Evolutionary conservation across 2,888 invertebrate species (phyloP).

Genomic region (Pediacus dermestoides): DNA sequence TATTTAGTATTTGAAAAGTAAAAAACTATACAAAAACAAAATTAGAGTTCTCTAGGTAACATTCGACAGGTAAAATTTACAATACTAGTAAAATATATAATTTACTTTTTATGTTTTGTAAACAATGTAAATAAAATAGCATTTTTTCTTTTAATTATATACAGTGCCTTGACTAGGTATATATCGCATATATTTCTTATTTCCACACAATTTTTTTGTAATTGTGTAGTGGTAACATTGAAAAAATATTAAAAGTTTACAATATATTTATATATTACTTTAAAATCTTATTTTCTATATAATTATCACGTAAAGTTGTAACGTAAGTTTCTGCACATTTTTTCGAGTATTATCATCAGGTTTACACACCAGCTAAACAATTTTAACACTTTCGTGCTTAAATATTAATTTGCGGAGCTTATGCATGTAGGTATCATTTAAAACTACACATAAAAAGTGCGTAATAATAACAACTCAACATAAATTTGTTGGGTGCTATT

Average conservation of each 20-base stretch:
- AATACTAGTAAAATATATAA: slow-evolving; percentile 41
- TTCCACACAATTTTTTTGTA: slow-evolving; percentile 25
- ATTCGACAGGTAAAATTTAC: slow-evolving; percentile 28
- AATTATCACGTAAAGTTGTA: slow-evolving; percentile 29
- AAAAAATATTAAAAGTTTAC: slow-evolving; percentile 31
- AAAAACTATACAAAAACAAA: slow-evolving; percentile 1
- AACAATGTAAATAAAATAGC: slow-evolving; percentile 34
- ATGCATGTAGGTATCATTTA: too few species aligned
- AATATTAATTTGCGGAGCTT: too few species aligned
- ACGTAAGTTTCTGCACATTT: slow-evolving; percentile 23
- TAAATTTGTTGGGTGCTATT: too few species aligned
- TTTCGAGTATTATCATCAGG: slow-evolving; percentile 27
- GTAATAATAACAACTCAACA: too few species aligned
- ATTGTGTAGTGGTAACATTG: slow-evolving; percentile 46
- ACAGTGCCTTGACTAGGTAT: slow-evolving; percentile 48
- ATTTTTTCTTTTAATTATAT: slow-evolving; percentile 36
- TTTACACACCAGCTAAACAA: too few species aligned
- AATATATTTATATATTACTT: slow-evolving; percentile 18
- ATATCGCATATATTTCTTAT: slow-evolving; percentile 41
- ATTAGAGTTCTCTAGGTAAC: slow-evolving; percentile 4
- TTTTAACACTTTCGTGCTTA: too few species aligned
- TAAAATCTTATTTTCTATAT: slow-evolving; percentile 10
- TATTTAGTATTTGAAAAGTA: too few species aligned
- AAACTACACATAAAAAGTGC: too few species aligned
- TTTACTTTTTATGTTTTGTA: slow-evolving; percentile 2